Conservation (phyloP, 1,140 invertebrate genomes). For the Drosophila ironensis region DNA sequence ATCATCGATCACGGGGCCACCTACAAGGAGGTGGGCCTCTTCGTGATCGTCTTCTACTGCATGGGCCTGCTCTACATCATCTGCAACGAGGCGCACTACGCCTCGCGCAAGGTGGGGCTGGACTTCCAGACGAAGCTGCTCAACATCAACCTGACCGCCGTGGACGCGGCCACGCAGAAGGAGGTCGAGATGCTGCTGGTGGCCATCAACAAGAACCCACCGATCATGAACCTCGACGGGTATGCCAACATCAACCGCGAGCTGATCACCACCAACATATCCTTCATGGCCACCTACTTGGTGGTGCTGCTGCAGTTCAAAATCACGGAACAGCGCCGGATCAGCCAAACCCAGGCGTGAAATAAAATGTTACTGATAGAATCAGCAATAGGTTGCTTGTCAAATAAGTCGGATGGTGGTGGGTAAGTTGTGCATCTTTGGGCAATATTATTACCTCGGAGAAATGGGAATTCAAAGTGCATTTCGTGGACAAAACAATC, state of each 20-base stretch:
- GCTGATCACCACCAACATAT: slow-evolving; percentile 86
- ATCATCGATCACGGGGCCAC: slow-evolving; percentile 87
- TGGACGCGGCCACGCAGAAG: slow-evolving; percentile 85
- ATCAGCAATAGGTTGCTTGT: too few species aligned
- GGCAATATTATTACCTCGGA: too few species aligned
- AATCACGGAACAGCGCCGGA: slow-evolving; percentile 81
- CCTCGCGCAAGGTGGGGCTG: slow-evolving; percentile 85
- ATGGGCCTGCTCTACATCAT: slow-evolving; percentile 86
- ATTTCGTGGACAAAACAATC: too few species aligned
- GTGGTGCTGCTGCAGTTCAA: slow-evolving; percentile 87
- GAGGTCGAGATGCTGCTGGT: slow-evolving; percentile 88
- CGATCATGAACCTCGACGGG: slow-evolving; percentile 87
- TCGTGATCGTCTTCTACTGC: slow-evolving; percentile 87
- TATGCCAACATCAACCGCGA: slow-evolving; percentile 87
- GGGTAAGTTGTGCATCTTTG: too few species aligned
- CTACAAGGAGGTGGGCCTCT: slow-evolving; percentile 86
- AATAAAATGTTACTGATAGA: too few species aligned
- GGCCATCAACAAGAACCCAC: slow-evolving; percentile 87
- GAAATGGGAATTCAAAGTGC: too few species aligned
- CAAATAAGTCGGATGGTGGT: too few species aligned
- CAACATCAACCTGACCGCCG: slow-evolving; percentile 85
- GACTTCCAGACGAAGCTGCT: slow-evolving; percentile 86
- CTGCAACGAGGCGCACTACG: slow-evolving; percentile 87
- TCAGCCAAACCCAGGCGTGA: slow-evolving; percentile 4
- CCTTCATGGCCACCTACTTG: slow-evolving; percentile 86